phyloP scores from a whole-genome alignment of 2,888 invertebrate species.

The Byasa hedistus region DNA sequence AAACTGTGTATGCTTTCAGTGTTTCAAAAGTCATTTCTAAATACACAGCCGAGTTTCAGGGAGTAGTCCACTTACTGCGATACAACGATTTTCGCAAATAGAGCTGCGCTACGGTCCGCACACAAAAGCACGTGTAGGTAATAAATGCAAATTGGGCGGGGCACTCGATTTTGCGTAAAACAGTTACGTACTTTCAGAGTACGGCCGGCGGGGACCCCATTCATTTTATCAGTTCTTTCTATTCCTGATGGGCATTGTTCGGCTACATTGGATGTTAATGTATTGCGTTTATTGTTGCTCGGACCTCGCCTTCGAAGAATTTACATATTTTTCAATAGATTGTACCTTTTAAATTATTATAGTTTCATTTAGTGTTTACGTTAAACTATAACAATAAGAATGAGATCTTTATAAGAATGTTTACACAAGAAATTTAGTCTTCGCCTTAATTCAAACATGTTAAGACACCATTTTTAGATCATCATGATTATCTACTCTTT shows the following conservation, averaged over 20 bases:
- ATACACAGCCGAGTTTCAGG: too few relatives aligned
- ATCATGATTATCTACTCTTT: too few relatives aligned
- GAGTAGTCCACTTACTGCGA: constrained; percentile 19
- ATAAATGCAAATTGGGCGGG: constrained; percentile 64
- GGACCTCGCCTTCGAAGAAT: neutral
- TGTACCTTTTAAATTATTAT: too few relatives aligned
- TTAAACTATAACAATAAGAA: too few relatives aligned
- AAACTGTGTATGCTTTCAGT: too few relatives aligned
- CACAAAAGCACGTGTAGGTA: constrained; percentile 55
- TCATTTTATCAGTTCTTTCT: constrained; percentile 39
- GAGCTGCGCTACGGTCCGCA: constrained; percentile 37
- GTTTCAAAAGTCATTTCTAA: too few relatives aligned
- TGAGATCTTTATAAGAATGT: too few relatives aligned
- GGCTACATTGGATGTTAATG: constrained; percentile 35
- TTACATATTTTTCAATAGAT: too few relatives aligned
- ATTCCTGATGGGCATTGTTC: constrained; percentile 37
- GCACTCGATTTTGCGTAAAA: constrained; percentile 50
- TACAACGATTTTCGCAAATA: constrained; percentile 48
- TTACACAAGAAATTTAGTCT: too few relatives aligned
- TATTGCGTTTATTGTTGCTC: constrained; percentile 27
- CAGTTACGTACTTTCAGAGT: constrained; percentile 39
- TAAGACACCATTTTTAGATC: too few relatives aligned
- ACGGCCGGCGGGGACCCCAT: constrained; percentile 28
- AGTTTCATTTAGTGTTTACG: too few relatives aligned
- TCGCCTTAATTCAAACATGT: too few relatives aligned